Conservation (phyloP, 2,888 invertebrate genomes). For the Leptarthrus brevirostris region DNA sequence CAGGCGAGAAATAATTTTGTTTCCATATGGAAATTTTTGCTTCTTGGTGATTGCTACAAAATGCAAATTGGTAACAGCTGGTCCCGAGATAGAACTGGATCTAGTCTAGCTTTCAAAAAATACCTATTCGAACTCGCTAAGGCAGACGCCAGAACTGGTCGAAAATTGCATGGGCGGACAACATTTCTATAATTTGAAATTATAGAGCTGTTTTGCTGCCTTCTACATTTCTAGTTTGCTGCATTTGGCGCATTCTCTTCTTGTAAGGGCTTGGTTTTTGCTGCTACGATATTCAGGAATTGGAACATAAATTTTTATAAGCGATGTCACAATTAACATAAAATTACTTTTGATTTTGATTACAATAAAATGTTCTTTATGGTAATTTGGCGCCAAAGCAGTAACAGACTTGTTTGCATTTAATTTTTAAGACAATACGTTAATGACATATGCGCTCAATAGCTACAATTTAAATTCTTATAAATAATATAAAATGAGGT, state of each 20-base stretch:
- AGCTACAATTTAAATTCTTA: too few relatives aligned
- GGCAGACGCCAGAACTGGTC: conserved; percentile 4
- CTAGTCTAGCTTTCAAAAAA: background rate
- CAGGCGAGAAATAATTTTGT: conserved; percentile 23
- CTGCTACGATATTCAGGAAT: background rate
- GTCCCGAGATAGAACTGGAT: background rate
- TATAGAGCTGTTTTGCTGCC: conserved; percentile 4
- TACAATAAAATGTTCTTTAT: conserved; percentile 22
- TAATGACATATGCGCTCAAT: too few relatives aligned
- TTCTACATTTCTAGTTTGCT: background rate
- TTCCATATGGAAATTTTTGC: conserved; percentile 13
- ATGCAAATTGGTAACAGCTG: conserved; percentile 17
- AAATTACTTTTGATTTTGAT: conserved; percentile 10
- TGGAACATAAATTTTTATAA: conserved; percentile 20
- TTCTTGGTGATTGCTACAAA: background rate
- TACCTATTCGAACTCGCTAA: background rate
- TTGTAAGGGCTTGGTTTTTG: background rate
- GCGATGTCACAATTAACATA: conserved; percentile 37
- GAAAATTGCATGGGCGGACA: conserved; percentile 17
- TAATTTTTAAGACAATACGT: too few relatives aligned
- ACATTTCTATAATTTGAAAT: background rate
- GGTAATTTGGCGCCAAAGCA: background rate
- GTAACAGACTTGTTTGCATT: too few relatives aligned
- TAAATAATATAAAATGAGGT: too few relatives aligned
- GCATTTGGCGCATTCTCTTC: background rate